Percentiles rank a stretch among this genome's conserved stretches.
phyloP scores from a whole-genome alignment of 2,797 vertebrate species.

The Coilia nasus region DNA sequence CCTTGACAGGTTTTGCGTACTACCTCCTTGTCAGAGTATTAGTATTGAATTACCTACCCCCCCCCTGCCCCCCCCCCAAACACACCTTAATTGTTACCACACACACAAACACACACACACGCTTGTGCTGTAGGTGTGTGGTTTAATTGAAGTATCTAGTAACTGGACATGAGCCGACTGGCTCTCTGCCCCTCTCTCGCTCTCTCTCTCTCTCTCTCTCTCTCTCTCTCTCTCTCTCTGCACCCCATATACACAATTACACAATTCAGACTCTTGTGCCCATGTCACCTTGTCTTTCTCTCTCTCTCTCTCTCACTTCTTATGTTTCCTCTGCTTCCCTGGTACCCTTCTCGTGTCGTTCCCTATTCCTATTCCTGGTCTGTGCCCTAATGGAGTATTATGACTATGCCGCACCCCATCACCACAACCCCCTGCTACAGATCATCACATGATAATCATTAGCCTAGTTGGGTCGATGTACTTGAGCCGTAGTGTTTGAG shows the following conservation, averaged over 20 bases:
- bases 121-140: conserved; percentile 32
- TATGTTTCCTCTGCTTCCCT: neutral
- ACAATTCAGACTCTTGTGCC: too few species aligned
- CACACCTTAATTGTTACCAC: too few species aligned
- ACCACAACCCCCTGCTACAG: neutral
- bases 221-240: conserved; percentile 47
- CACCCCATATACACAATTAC: too few species aligned
- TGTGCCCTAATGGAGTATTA: neutral
- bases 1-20: neutral
- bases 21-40: neutral
- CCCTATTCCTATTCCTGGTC: neutral
- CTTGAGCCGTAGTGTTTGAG: conserved; percentile 53
- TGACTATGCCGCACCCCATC: neutral
- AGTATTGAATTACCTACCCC: neutral
- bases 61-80: conserved; percentile 23
- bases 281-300: neutral
- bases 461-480: conserved; percentile 70
- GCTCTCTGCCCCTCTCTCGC: neutral
- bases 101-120: too few species aligned
- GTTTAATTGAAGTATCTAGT: neutral
- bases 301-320: neutral
- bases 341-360: neutral
- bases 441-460: conserved; percentile 68
- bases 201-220: conserved; percentile 33
- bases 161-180: neutral